A percentile compares a stretch with the other conserved stretches of the same genome.
Conservation (phyloP, 2,888 invertebrate genomes). For the Cenopis cana region DNA sequence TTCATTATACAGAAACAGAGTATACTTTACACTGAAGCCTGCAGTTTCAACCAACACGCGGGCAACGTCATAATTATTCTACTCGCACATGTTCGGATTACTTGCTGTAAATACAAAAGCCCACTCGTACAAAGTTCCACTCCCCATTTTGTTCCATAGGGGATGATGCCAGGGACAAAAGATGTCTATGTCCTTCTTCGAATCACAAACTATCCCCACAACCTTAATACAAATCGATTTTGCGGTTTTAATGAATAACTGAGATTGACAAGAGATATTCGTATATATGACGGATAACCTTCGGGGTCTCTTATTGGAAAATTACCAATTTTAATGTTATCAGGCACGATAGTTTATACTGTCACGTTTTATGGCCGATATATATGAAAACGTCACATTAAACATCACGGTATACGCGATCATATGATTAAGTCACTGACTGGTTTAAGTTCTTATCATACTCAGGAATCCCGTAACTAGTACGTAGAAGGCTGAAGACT, state of each 20-base stretch:
- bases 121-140: too few species aligned
- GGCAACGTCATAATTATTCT: not conserved
- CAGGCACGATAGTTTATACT: too few species aligned
- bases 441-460: not conserved
- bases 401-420: too few species aligned
- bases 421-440: too few species aligned
- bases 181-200: not conserved
- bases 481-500: too few species aligned
- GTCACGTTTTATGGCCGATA: too few species aligned
- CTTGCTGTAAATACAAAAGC: not conserved
- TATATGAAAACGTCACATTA: too few species aligned
- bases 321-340: too few species aligned
- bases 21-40: not conserved
- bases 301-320: not conserved
- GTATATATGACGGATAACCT: not conserved
- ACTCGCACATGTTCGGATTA: not conserved
- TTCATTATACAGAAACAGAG: not conserved
- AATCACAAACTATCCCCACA: not conserved
- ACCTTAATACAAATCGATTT: not conserved
- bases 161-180: not conserved
- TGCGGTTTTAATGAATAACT: not conserved
- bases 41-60: not conserved
- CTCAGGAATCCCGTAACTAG: not conserved
- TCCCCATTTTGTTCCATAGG: not conserved
- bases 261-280: not conserved